Percentiles rank a stretch among this genome's conserved stretches.
phyloP scores from a whole-genome alignment of 2,797 vertebrate species.

The Thalassophryne amazonica region DNA sequence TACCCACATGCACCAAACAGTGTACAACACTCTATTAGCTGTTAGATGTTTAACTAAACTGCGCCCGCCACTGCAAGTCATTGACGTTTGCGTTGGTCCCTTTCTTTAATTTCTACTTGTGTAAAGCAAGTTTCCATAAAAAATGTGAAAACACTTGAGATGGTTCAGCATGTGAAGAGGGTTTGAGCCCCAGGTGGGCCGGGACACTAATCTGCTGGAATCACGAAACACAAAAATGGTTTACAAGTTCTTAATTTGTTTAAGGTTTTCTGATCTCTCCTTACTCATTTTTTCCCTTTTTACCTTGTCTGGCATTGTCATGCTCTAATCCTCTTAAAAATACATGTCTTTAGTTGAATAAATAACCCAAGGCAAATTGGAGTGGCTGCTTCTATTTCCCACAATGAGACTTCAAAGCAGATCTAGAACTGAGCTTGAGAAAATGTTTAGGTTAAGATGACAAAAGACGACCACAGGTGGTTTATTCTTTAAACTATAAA shows the following conservation, averaged over 20 bases:
- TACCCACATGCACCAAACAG: no score
- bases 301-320: conserved; percentile 51
- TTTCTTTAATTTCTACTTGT: conserved; percentile 17
- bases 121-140: conserved; percentile 20
- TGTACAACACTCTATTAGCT: no score
- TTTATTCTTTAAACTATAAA: conserved; percentile 65
- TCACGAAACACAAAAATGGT: conserved; percentile 36
- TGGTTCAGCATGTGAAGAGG: conserved; percentile 25
- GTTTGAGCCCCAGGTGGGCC: conserved; percentile 49
- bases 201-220: conserved; percentile 35
- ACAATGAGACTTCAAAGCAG: conserved; percentile 71
- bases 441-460: conserved; percentile 46
- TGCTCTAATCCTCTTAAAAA: conserved; percentile 50
- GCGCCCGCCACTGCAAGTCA: no score
- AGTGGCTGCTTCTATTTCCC: conserved; percentile 35
- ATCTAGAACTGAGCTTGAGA: conserved; percentile 49
- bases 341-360: conserved; percentile 61
- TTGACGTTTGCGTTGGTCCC: conserved; percentile 36
- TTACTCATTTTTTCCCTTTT: conserved; percentile 35
- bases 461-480: conserved; percentile 66
- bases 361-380: conserved; percentile 63
- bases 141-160: conserved; percentile 30
- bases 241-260: conserved; percentile 59
- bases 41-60: no score
- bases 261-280: conserved; percentile 45